Evolutionary conservation across 1,140 invertebrate species (phyloP).

Genomic region (Diploscapter pachys): DNA sequence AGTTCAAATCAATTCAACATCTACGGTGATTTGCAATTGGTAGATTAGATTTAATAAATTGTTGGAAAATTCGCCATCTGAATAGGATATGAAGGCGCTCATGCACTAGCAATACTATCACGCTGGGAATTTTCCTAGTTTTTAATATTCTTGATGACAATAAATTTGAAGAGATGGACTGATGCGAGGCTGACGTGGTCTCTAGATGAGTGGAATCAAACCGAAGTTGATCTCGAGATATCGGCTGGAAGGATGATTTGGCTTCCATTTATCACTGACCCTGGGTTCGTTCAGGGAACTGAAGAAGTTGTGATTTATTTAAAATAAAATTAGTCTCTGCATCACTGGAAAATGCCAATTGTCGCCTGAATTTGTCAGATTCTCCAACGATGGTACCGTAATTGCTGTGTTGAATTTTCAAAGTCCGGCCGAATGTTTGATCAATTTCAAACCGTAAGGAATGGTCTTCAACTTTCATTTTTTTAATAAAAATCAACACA

Average conservation of each 20-base stretch:
- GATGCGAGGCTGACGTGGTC: conserved; percentile 50
- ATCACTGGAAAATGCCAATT: conserved; percentile 41
- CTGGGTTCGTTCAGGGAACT: conserved; percentile 35
- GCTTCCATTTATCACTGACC: conserved; percentile 49
- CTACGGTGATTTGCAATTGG: conserved; percentile 49
- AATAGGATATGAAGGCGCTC: no score
- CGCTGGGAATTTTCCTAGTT: background rate
- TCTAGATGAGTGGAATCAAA: conserved; percentile 42
- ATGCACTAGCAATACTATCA: no score
- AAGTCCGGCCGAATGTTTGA: conserved; percentile 46
- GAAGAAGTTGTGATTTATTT: conserved; percentile 8
- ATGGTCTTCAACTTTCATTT: no score
- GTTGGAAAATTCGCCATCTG: no score
- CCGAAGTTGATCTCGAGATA: conserved; percentile 34
- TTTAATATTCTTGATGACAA: background rate
- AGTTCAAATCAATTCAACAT: conserved; percentile 51
- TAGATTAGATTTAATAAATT: conserved; percentile 20
- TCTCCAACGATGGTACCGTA: conserved; percentile 45
- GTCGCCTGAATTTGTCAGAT: conserved; percentile 41
- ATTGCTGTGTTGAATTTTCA: conserved; percentile 43
- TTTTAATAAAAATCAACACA: conserved; percentile 17
- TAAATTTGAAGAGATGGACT: conserved; percentile 49
- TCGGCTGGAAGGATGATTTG: conserved; percentile 48
- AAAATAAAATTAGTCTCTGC: conserved; percentile 43
- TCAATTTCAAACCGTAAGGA: conserved; percentile 41